Evolutionary conservation across 2,113 vertebrate genomes (phyloP).

Genomic region (Phyllostomus hastatus): DNA sequence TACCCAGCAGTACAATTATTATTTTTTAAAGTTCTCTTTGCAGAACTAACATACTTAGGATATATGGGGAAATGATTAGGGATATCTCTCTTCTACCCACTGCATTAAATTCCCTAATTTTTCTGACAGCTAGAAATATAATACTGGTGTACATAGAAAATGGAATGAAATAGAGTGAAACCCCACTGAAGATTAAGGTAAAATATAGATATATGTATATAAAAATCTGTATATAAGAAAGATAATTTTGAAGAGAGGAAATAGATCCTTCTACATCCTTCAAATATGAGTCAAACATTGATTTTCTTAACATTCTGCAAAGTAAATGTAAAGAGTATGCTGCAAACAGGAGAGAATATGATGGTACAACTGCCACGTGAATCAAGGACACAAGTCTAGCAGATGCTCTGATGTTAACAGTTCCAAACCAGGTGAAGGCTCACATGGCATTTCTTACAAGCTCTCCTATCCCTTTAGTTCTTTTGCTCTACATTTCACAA

Average conservation of each 20-base stretch:
- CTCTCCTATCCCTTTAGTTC: constrained; percentile 38
- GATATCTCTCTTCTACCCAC: constrained; percentile 48
- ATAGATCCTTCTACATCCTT: constrained; percentile 62
- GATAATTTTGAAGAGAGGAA: constrained; percentile 55
- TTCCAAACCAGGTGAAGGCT: constrained; percentile 68
- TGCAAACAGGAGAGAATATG: constrained; percentile 74
- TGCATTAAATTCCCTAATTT: constrained; percentile 64
- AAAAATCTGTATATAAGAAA: constrained; percentile 11
- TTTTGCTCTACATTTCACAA: constrained; percentile 43
- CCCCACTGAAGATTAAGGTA: constrained; percentile 51
- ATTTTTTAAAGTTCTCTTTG: constrained; percentile 14
- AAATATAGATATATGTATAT: not conserved
- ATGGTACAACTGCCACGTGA: constrained; percentile 72
- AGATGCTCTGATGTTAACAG: constrained; percentile 59
- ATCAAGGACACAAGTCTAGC: constrained; percentile 65
- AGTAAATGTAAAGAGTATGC: constrained; percentile 78
- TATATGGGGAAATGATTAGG: constrained; percentile 66
- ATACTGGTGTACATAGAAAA: constrained; percentile 57
- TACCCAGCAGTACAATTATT: not conserved
- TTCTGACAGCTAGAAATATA: constrained; percentile 63
- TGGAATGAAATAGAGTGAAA: constrained; percentile 38
- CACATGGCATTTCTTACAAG: constrained; percentile 53
- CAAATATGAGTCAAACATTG: constrained; percentile 62
- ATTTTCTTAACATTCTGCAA: constrained; percentile 72
- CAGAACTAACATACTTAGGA: constrained; percentile 52